Evolutionary conservation across 2,888 invertebrate genomes (phyloP), one percentile per base, ranked within the genome.

Genomic region (Scaeva pyrastri): DNA sequence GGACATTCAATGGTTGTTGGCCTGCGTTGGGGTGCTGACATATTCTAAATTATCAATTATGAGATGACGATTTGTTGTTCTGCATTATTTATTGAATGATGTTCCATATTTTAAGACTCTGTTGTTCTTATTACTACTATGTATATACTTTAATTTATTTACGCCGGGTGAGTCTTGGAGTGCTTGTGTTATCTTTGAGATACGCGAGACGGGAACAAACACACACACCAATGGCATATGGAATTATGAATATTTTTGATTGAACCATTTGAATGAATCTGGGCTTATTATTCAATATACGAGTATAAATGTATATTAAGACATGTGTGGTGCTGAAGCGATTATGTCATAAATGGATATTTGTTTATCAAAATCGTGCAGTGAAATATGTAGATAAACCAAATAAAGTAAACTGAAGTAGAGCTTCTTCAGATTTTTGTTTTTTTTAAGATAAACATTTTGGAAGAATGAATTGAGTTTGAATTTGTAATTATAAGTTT

Each of bases 61-160:
- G 26, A 55, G 31, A 50, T 50, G 21, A 16, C 56, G 10, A 31
- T 56, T 21, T 16, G 23, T 41, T 60, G 41, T 23, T 43, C 8
- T 43, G 23, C 12, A 62, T 62, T 43, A 62, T 43, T 62, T 62
- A 62, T 62, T 43, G 41, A 62, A 62, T 16, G 23, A 43, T 62
- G 23, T 21, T 23, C 62, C 62, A 62, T 62, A 62, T 62, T 62
- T 62, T 7, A 60, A 12, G 12, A 58, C 41, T 16, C 36, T 23
- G 52, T 7, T 23, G 10, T 14, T 55, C 6, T 26, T 23, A 23
- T 55, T 26, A n/a, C n/a, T n/a, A n/a, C n/a, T n/a, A n/a, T n/a
- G 52, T 8, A 26, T 55, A 7, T 26, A 55, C 26, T 55, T 23
- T 12, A 52, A 1, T 36, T 10, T 12, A 58, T 58, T 58, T 60